Evolutionary conservation across 2,797 vertebrate genomes (phyloP).

Genomic region (Tinamus major): DNA sequence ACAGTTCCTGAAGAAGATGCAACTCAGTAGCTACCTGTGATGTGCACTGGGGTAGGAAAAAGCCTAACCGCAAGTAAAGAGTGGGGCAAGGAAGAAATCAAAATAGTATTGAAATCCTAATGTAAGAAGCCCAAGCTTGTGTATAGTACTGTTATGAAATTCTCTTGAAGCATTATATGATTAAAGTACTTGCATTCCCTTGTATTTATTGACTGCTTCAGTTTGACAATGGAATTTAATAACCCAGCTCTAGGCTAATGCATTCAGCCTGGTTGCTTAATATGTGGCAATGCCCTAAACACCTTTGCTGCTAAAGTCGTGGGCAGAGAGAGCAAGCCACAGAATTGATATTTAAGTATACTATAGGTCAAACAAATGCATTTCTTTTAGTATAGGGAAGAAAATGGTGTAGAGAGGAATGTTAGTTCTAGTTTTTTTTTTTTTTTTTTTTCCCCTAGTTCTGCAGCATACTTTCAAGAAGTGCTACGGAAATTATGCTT

Average conservation of each 20-base stretch:
- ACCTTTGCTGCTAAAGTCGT: constrained; percentile 8
- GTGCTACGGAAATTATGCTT: background rate
- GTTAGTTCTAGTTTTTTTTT: background rate
- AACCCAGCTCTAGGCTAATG: background rate
- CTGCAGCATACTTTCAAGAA: background rate
- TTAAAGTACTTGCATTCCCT: background rate
- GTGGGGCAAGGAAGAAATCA: background rate
- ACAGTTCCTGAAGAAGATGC: background rate
- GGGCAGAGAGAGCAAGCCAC: background rate
- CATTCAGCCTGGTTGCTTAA: background rate
- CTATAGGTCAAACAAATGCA: rapidly evolving
- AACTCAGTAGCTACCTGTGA: background rate
- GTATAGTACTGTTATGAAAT: too few relatives aligned
- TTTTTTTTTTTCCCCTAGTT: background rate
- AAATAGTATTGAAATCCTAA: background rate
- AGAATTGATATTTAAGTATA: background rate
- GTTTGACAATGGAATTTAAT: constrained; percentile 19
- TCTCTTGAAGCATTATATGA: background rate
- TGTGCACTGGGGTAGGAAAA: background rate
- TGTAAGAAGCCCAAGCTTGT: background rate
- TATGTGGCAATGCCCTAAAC: background rate
- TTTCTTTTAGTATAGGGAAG: background rate
- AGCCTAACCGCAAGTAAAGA: background rate
- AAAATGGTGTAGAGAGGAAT: background rate
- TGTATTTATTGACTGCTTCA: background rate